phyloP scores from a whole-genome alignment of 2,113 vertebrate genomes.

The Anas platyrhynchos region DNA sequence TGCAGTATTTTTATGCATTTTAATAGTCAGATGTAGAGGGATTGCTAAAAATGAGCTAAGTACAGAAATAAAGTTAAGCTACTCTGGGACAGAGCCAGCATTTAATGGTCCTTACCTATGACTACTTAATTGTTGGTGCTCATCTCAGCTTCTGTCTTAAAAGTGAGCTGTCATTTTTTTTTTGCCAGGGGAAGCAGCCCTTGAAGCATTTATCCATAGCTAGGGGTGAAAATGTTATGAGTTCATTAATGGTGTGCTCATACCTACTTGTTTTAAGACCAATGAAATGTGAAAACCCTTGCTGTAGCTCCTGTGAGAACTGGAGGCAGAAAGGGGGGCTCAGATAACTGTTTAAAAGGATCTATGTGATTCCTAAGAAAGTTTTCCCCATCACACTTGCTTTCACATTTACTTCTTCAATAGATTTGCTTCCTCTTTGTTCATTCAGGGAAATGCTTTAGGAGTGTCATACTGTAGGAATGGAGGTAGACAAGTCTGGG shows the following conservation, averaged over 20 bases:
- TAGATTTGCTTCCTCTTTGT: neutral
- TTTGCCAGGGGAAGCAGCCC: neutral
- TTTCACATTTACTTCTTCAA: neutral
- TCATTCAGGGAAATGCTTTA: neutral
- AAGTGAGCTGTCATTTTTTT: neutral
- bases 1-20: neutral
- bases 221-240: neutral
- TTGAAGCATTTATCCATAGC: neutral
- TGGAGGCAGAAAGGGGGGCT: neutral
- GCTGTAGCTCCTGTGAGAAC: neutral
- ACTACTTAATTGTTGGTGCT: neutral
- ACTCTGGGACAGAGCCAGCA: neutral
- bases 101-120: neutral
- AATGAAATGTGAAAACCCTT: neutral
- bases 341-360: neutral
- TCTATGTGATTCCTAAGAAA: neutral
- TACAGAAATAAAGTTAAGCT: neutral
- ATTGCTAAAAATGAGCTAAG: neutral
- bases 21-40: neutral
- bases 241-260: neutral
- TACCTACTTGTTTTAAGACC: neutral
- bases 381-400: neutral
- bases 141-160: neutral
- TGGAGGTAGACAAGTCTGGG: neutral
- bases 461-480: neutral